These are phyloP conservation scores for Lapara coniferarum DNA, from an alignment of 2,888 invertebrate species.

Conservation along the genomic window DNA sequence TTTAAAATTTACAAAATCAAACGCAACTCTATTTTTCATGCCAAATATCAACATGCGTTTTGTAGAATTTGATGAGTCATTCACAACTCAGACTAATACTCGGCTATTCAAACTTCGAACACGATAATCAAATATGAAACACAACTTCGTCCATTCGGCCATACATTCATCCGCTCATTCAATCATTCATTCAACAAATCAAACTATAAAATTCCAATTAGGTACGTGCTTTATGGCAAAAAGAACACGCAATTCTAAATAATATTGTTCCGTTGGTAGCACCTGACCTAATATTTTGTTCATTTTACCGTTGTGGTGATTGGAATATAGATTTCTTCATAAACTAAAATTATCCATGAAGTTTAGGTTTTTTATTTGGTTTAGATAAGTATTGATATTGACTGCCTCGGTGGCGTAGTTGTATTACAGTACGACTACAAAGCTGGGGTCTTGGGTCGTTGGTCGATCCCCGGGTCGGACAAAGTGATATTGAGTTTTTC, in stretches of 20 bases:
- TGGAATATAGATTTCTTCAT: too few relatives aligned
- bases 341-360: too few relatives aligned
- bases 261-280: too few relatives aligned
- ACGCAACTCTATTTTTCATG: background rate
- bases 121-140: background rate
- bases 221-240: background rate
- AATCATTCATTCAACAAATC: background rate
- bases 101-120: background rate
- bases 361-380: too few relatives aligned
- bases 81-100: background rate
- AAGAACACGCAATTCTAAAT: background rate
- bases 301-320: too few relatives aligned
- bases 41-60: background rate
- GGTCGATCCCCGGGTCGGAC: too few relatives aligned
- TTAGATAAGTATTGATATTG: too few relatives aligned
- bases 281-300: too few relatives aligned
- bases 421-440: too few relatives aligned
- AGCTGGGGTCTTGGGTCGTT: too few relatives aligned
- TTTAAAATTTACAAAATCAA: background rate
- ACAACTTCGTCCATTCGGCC: background rate
- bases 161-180: background rate
- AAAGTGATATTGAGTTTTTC: too few relatives aligned
- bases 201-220: background rate
- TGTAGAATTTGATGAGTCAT: constrained; percentile 6
- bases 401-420: too few relatives aligned